Evolutionary conservation across 37 sponge, comb jelly and placozoan species (phyloP).

Genomic region (Crambe crambe): DNA sequence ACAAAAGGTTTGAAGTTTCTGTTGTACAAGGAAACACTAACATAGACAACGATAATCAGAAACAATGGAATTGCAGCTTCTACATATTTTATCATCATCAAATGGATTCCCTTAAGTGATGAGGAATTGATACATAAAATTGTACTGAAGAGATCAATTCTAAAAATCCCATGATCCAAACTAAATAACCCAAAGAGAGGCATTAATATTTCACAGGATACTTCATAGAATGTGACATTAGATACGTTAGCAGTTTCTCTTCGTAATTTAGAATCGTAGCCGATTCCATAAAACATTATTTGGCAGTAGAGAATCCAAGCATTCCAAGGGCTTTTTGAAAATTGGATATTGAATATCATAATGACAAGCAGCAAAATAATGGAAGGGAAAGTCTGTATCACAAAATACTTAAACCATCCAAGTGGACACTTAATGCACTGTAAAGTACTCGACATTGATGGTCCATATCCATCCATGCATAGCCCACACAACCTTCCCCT

Average conservation of each 20-base stretch:
- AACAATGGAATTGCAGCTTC: constrained; percentile 11
- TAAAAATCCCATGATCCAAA: constrained; percentile 29
- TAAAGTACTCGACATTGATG: background rate
- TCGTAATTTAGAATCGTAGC: background rate
- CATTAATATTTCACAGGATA: too few species aligned
- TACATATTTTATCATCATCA: background rate
- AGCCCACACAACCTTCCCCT: constrained; percentile 16
- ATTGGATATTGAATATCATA: background rate
- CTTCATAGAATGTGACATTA: too few species aligned
- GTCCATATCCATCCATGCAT: background rate
- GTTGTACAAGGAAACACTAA: background rate
- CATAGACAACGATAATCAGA: background rate
- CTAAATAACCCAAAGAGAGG: too few species aligned
- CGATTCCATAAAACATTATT: background rate
- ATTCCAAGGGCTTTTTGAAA: background rate
- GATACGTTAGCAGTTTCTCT: too few species aligned
- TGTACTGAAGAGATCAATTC: constrained; percentile 1
- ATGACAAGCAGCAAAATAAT: background rate
- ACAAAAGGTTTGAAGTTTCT: constrained; percentile 11
- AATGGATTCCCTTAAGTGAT: background rate
- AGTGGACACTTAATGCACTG: background rate
- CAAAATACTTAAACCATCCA: background rate
- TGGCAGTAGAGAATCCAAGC: constrained; percentile 1
- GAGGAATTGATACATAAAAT: background rate
- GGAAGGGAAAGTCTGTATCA: background rate